phyloP scores from a whole-genome alignment of 2,113 vertebrate species.

The Dasyprocta punctata region DNA sequence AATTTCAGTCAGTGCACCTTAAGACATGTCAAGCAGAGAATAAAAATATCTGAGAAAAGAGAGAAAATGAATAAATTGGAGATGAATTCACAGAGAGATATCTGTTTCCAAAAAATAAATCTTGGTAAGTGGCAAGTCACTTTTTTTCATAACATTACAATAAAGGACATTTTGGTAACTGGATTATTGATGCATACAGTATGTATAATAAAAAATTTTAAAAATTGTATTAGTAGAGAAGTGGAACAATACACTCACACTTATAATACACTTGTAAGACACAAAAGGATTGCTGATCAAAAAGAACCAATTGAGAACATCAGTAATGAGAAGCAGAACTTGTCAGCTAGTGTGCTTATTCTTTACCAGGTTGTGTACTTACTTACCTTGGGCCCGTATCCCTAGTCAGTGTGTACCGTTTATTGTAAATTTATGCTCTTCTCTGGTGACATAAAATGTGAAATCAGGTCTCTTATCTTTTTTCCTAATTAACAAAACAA shows the following conservation, averaged over 20 bases:
- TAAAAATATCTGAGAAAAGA: constrained; percentile 31
- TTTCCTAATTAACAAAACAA: constrained; percentile 29
- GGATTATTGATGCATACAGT: neutral
- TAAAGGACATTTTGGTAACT: constrained; percentile 53
- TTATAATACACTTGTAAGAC: neutral
- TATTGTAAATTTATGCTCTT: neutral
- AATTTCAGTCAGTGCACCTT: constrained; percentile 61
- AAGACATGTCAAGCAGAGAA: constrained; percentile 53
- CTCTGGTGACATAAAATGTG: neutral
- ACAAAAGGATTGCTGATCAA: neutral
- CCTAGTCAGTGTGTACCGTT: neutral
- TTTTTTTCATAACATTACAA: neutral
- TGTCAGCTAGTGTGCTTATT: neutral
- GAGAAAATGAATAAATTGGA: constrained; percentile 9
- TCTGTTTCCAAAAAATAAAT: constrained; percentile 55
- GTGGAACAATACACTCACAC: neutral
- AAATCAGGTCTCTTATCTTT: neutral
- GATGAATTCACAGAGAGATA: constrained; percentile 13
- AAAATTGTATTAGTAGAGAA: neutral
- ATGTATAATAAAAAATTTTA: constrained; percentile 17
- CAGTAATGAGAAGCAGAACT: neutral
- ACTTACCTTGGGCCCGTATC: neutral
- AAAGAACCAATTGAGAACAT: neutral
- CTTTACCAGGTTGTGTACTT: neutral
- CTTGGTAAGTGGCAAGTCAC: constrained; percentile 17